Conservation (phyloP, 2,797 vertebrate genomes). For the Orientallactaga sibirica region DNA sequence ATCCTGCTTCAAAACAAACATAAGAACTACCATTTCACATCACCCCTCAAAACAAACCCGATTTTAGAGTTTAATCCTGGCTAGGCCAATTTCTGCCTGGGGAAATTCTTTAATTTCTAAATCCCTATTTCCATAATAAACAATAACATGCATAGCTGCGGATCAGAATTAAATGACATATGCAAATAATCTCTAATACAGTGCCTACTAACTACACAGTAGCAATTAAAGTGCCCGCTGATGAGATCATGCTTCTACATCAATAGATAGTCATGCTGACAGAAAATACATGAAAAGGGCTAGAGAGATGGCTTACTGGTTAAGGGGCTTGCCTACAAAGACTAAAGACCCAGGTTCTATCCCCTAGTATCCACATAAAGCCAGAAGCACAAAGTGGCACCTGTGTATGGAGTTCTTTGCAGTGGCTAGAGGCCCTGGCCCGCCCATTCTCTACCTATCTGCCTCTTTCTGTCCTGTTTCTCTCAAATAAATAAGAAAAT, state of each 20-base stretch:
- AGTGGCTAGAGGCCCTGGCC: no score
- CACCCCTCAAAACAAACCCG: background rate
- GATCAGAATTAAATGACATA: slow-evolving; percentile 26
- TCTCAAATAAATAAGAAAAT: no score
- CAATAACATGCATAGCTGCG: slow-evolving; percentile 5
- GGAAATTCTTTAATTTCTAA: slow-evolving; percentile 35
- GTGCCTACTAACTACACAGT: slow-evolving; percentile 21
- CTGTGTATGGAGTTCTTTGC: no score
- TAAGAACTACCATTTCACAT: background rate
- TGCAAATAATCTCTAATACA: background rate
- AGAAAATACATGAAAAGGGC: slow-evolving; percentile 17
- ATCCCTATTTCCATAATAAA: background rate
- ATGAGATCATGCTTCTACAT: slow-evolving; percentile 2
- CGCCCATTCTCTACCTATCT: no score
- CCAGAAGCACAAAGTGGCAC: no score
- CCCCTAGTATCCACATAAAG: no score
- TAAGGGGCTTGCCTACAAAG: no score
- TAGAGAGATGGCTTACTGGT: background rate
- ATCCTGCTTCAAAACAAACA: background rate
- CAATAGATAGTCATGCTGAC: background rate
- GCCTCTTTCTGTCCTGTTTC: no score
- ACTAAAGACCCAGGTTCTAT: no score
- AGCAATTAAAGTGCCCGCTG: background rate
- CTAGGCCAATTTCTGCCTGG: background rate
- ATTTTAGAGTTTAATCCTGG: background rate